A percentile compares a stretch with the other conserved stretches of the same genome.
phyloP scores from a whole-genome alignment of 2,113 vertebrate genomes.

The Nesogale talazaci region DNA sequence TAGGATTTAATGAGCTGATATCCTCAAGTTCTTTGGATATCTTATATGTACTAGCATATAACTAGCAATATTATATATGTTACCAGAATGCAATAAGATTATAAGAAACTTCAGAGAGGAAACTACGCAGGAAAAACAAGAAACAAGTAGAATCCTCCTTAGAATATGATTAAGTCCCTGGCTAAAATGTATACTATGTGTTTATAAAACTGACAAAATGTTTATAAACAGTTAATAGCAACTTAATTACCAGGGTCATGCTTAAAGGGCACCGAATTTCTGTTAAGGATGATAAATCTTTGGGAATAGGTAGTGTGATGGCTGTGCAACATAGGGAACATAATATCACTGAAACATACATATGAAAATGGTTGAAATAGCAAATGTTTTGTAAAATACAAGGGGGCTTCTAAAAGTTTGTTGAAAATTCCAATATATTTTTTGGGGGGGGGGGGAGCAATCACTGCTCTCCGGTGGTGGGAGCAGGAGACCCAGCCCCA shows the following conservation, averaged over 20 bases:
- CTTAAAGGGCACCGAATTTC: not conserved
- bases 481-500: no score
- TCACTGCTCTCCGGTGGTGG: no score
- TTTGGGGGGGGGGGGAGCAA: no score
- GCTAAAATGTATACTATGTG: conserved; percentile 39
- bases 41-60: not conserved
- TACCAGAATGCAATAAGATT: conserved; percentile 10
- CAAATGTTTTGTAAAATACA: no score
- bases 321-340: not conserved
- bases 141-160: not conserved
- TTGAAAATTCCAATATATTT: no score
- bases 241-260: not conserved
- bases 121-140: not conserved
- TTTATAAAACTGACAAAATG: conserved; percentile 43
- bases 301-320: not conserved
- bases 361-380: no score
- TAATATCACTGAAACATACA: not conserved
- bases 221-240: not conserved
- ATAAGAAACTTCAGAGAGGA: not conserved
- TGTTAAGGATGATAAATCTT: not conserved
- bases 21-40: not conserved
- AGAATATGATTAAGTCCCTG: not conserved
- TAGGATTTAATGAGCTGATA: conserved; percentile 3
- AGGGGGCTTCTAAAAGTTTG: no score
- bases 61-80: conserved; percentile 24